phyloP scores from a whole-genome alignment of 2,113 vertebrate species.

The Oplegnathus fasciatus region DNA sequence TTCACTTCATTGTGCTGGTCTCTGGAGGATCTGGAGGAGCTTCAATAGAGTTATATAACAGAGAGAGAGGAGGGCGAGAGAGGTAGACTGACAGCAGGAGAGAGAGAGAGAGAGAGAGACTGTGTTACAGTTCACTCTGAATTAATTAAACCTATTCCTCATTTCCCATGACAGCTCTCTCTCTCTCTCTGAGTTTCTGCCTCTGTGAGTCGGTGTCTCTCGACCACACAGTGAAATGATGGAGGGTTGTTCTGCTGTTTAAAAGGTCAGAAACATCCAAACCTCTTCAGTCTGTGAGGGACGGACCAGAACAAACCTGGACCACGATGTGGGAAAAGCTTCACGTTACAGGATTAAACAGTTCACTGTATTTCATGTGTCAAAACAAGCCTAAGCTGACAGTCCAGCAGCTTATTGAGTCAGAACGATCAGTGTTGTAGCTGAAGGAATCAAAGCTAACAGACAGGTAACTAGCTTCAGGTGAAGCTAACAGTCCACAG shows the following conservation, averaged over 20 bases:
- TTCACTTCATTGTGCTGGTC: constrained; percentile 21
- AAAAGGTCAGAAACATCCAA: neutral
- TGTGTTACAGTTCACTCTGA: constrained; percentile 35
- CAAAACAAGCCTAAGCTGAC: no score
- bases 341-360: no score
- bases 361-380: no score
- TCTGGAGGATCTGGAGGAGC: constrained; percentile 39
- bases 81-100: constrained; percentile 11
- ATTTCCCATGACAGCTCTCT: constrained; percentile 27
- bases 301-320: no score
- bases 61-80: constrained; percentile 21
- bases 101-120: constrained; percentile 20
- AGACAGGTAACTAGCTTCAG: no score
- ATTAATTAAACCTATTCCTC: constrained; percentile 51
- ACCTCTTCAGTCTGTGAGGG: no score
- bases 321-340: no score
- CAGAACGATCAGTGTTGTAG: no score
- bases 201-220: neutral
- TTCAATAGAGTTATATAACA: constrained; percentile 54
- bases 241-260: no score
- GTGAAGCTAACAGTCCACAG: no score
- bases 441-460: no score
- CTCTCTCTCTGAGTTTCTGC: neutral
- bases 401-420: no score
- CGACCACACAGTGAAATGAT: neutral